phyloP scores from a whole-genome alignment of 2,797 vertebrate genomes.

The Lemur catta region DNA sequence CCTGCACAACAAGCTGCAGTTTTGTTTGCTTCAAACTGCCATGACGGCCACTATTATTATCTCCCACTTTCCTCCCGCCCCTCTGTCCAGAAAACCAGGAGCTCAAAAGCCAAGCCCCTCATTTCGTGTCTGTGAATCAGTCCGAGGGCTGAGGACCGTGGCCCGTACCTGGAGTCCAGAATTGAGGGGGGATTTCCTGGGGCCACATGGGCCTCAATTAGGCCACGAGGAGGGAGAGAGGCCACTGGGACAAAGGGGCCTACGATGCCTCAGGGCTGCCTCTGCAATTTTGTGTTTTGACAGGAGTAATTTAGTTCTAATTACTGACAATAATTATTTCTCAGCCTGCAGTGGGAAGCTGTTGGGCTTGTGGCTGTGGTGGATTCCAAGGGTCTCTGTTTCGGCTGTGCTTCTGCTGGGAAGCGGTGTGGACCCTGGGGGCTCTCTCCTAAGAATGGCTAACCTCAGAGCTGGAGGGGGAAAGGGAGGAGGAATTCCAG shows the following conservation, averaged over 20 bases:
- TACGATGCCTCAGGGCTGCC: not conserved
- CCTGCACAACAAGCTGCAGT: not conserved
- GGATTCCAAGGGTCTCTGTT: not conserved
- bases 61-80: not conserved
- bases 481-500: not conserved
- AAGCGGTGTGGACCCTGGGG: not conserved
- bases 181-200: not conserved
- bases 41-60: not conserved
- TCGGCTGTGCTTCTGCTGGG: not conserved
- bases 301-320: constrained; percentile 62
- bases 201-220: not conserved
- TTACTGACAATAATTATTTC: constrained; percentile 59
- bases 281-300: constrained; percentile 58
- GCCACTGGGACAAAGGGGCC: not conserved
- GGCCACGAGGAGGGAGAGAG: not conserved
- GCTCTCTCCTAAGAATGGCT: not conserved
- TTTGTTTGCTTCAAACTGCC: not conserved
- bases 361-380: not conserved
- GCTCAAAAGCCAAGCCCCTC: not conserved
- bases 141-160: not conserved
- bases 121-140: not conserved
- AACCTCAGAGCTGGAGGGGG: not conserved
- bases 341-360: constrained; percentile 53
- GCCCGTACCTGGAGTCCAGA: not conserved
- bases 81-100: not conserved